Evolutionary conservation across 1,140 invertebrate species (phyloP).

Genomic region (Bicyclus anynana): DNA sequence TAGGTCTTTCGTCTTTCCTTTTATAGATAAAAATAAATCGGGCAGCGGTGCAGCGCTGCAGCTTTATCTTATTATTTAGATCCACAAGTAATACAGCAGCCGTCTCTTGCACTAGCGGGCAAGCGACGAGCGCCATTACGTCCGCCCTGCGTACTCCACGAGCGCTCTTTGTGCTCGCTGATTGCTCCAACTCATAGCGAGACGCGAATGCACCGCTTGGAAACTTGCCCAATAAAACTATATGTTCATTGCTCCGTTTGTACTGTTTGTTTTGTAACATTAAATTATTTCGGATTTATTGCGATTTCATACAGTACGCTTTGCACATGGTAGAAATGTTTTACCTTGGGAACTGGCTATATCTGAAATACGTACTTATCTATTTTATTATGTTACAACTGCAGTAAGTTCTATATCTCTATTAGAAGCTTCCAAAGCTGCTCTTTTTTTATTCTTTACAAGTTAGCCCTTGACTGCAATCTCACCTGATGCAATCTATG

Average conservation of each 20-base stretch:
- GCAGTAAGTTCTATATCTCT: no score
- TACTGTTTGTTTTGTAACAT: constrained; percentile 5
- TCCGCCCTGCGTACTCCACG: background rate
- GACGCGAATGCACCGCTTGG: constrained; percentile 3
- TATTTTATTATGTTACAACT: no score
- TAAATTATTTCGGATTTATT: constrained; percentile 2
- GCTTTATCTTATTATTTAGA: background rate
- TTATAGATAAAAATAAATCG: no score
- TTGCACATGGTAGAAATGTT: background rate
- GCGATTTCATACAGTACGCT: background rate
- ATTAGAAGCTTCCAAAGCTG: no score
- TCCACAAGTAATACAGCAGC: background rate
- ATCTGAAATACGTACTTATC: background rate
- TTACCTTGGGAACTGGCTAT: background rate
- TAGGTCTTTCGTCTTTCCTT: no score
- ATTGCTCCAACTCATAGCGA: constrained; percentile 9
- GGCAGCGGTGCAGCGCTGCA: no score
- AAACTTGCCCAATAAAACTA: constrained; percentile 11
- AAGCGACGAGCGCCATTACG: constrained; percentile 6
- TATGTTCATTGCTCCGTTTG: background rate
- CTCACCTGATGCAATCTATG: no score
- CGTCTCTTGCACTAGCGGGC: constrained; percentile 7
- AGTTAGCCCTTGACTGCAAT: no score
- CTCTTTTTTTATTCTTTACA: no score
- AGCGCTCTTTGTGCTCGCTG: constrained; percentile 11